Evolutionary conservation across 1,140 invertebrate species (phyloP).

Genomic region (Ceratina australensis): DNA sequence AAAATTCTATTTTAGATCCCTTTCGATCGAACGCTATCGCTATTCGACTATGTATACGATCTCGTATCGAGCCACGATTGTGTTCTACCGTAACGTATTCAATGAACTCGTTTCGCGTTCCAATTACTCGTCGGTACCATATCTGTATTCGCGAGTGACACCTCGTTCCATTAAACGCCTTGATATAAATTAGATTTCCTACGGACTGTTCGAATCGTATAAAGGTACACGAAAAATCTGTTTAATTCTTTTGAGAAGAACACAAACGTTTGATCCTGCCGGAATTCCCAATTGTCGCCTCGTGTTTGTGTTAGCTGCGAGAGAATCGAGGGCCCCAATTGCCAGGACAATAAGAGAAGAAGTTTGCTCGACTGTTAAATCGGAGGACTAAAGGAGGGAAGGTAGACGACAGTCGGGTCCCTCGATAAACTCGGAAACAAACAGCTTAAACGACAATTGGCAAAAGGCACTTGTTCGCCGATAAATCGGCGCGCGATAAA

Average conservation of each 20-base stretch:
- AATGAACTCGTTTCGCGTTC: constrained; percentile 18
- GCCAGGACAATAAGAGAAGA: no score
- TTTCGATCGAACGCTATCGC: neutral
- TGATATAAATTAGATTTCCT: neutral
- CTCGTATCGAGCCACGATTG: neutral
- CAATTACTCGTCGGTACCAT: constrained; percentile 1
- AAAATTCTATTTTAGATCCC: neutral
- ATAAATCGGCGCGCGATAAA: constrained; percentile 6
- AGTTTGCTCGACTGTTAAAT: no score
- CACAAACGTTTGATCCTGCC: no score
- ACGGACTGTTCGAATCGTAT: neutral
- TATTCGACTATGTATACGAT: neutral
- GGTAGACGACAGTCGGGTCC: neutral
- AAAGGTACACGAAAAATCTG: no score
- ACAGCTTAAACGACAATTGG: neutral
- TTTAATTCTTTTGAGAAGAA: no score
- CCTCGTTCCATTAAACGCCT: no score
- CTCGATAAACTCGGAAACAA: neutral
- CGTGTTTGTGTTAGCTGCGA: no score
- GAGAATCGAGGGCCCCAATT: no score
- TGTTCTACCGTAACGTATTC: constrained; percentile 3
- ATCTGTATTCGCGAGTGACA: neutral
- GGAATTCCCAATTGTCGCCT: no score
- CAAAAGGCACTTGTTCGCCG: neutral
- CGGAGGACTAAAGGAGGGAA: no score